phyloP scores from a whole-genome alignment of 1,140 invertebrate genomes.

The Calephelis virginiensis region DNA sequence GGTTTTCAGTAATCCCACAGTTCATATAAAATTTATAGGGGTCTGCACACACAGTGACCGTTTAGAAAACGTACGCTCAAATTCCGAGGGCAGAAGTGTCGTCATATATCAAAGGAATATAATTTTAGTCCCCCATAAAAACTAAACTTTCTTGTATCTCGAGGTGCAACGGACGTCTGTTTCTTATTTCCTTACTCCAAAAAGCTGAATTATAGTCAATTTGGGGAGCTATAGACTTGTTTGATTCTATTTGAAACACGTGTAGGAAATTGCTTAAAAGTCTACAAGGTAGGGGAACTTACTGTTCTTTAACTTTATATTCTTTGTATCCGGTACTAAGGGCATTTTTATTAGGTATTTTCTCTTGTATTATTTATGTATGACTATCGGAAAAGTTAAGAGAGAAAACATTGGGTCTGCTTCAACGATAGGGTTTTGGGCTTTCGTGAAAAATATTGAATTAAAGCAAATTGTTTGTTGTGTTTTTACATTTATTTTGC shows the following conservation, averaged over 20 bases:
- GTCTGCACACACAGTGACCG: constrained; percentile 58
- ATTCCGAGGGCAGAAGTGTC: constrained; percentile 63
- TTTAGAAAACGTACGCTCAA: constrained; percentile 66
- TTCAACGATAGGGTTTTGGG: too few relatives aligned
- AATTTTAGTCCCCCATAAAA: constrained; percentile 68
- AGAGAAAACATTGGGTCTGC: neutral
- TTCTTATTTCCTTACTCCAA: constrained; percentile 62
- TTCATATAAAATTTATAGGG: constrained; percentile 65
- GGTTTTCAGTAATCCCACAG: constrained; percentile 43
- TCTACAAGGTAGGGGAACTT: constrained; percentile 17
- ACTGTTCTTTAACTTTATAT: neutral
- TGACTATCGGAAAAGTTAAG: neutral
- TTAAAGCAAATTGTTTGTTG: too few relatives aligned
- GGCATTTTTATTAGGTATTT: neutral
- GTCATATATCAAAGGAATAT: constrained; percentile 66
- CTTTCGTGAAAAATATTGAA: too few relatives aligned
- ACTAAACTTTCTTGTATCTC: constrained; percentile 53
- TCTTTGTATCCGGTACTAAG: neutral
- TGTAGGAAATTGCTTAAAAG: constrained; percentile 38
- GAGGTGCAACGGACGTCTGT: constrained; percentile 54
- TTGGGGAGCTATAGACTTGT: constrained; percentile 37
- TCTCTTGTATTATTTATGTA: neutral
- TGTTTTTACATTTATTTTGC: too few relatives aligned
- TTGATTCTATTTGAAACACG: constrained; percentile 56
- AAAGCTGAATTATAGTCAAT: constrained; percentile 70